phyloP scores from a whole-genome alignment of 2,888 invertebrate species.

The Frankliniella fusca region DNA sequence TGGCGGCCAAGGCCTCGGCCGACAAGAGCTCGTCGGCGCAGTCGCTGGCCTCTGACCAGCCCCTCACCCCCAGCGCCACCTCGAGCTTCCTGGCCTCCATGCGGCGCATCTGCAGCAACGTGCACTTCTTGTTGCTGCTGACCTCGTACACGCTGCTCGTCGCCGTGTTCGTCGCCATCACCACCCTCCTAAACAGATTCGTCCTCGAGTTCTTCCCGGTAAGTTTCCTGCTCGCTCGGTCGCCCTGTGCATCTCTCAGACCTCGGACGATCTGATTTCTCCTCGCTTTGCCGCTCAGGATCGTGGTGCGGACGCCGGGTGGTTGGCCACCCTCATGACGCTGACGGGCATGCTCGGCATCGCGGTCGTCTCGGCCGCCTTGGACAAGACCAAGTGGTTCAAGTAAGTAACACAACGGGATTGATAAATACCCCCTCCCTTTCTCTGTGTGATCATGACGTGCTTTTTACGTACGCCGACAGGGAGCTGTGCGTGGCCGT shows the following conservation, averaged over 20 bases:
- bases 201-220: conserved; percentile 1
- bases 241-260: background rate
- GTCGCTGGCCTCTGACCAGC: conserved; percentile 15
- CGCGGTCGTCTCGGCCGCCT: background rate
- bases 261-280: background rate
- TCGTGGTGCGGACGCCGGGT: background rate
- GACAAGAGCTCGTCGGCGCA: conserved; percentile 6
- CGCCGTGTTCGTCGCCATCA: conserved; percentile 10
- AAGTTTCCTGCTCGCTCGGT: background rate
- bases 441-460: no score
- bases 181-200: conserved; percentile 4
- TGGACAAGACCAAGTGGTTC: conserved; percentile 8
- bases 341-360: background rate
- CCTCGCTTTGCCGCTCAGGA: background rate
- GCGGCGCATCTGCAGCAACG: conserved; percentile 14
- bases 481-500: conserved; percentile 14
- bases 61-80: background rate
- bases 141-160: background rate
- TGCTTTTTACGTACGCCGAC: background rate
- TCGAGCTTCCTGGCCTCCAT: conserved; percentile 2
- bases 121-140: background rate
- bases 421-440: no score
- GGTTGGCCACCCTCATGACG: conserved; percentile 11
- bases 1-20: background rate
- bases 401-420: background rate